A percentile compares a stretch with the other conserved stretches of the same genome.
Conservation (phyloP, 2,888 invertebrate genomes). For the Drosophila pseudotalamancana region DNA sequence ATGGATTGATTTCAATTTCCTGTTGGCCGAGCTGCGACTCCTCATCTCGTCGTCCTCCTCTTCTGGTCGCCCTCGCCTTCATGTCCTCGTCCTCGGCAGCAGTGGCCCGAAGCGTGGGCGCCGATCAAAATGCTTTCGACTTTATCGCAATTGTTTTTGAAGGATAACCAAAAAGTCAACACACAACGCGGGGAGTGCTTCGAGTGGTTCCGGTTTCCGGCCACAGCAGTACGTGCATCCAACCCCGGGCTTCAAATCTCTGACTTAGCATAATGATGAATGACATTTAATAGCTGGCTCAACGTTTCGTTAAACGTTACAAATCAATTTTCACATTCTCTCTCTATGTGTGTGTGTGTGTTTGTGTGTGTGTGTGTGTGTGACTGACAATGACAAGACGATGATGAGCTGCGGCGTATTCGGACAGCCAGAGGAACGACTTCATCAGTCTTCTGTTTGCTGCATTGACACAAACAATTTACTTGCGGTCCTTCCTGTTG, state of each 20-base stretch:
- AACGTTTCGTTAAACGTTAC: constrained; percentile 72
- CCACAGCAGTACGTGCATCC: constrained; percentile 10
- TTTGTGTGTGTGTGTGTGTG: background rate
- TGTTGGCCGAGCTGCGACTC: constrained; percentile 54
- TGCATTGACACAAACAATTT: constrained; percentile 75
- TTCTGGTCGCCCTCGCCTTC: too few species aligned
- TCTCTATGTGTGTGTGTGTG: background rate
- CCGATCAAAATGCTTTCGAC: constrained; percentile 48
- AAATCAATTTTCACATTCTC: constrained; percentile 71
- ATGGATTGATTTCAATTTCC: constrained; percentile 85
- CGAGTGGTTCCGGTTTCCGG: constrained; percentile 79
- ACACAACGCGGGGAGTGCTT: constrained; percentile 27
- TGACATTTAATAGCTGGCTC: constrained; percentile 72
- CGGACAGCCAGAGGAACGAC: constrained; percentile 36
- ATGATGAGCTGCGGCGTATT: constrained; percentile 33
- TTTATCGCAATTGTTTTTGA: constrained; percentile 55
- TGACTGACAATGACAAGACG: constrained; percentile 56
- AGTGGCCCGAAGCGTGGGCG: constrained; percentile 22
- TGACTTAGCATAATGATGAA: constrained; percentile 79
- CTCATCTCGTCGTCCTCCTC: too few species aligned
- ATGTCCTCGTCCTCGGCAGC: too few species aligned
- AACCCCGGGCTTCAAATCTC: constrained; percentile 8
- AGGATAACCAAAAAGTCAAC: constrained; percentile 66
- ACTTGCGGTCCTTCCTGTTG: constrained; percentile 39
- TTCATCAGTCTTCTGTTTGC: constrained; percentile 56